Conservation (phyloP, 2,113 vertebrate species). For the Esox niger region DNA sequence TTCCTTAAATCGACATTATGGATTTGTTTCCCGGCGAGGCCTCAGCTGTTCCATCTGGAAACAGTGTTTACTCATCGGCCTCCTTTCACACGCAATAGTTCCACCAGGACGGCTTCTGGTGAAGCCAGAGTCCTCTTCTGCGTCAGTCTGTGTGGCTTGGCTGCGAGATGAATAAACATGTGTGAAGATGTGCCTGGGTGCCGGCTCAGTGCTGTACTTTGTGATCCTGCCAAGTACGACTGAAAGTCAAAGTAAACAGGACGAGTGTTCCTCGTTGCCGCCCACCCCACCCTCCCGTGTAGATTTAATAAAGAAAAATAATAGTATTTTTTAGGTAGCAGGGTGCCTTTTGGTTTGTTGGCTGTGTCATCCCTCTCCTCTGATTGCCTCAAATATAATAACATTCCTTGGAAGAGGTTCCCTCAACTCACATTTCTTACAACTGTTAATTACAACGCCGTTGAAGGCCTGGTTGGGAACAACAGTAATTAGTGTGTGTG, state of each 20-base stretch:
- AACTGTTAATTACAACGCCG: conserved; percentile 60
- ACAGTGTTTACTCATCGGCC: conserved; percentile 42
- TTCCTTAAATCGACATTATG: conserved; percentile 38
- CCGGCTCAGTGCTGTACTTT: conserved; percentile 39
- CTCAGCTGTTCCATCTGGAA: conserved; percentile 59
- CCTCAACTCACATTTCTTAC: conserved; percentile 56
- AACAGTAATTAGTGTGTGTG: conserved; percentile 55
- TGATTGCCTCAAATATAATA: conserved; percentile 63
- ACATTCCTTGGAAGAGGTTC: conserved; percentile 48
- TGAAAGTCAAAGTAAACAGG: conserved; percentile 71
- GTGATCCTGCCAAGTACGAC: conserved; percentile 40
- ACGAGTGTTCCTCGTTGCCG: neutral
- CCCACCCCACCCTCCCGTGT: no score
- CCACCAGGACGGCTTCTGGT: conserved; percentile 53
- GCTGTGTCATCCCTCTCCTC: conserved; percentile 27
- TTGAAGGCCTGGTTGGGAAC: conserved; percentile 56
- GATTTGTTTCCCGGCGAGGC: conserved; percentile 62
- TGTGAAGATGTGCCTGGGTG: conserved; percentile 59
- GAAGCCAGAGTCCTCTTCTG: conserved; percentile 48
- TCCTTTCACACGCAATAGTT: conserved; percentile 47
- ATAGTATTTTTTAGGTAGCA: no score
- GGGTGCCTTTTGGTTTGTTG: no score
- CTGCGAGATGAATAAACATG: conserved; percentile 20
- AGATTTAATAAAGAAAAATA: no score
- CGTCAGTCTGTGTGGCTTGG: conserved; percentile 62